phyloP scores from a whole-genome alignment of 1,140 invertebrate species.

The Heliothis virescens region DNA sequence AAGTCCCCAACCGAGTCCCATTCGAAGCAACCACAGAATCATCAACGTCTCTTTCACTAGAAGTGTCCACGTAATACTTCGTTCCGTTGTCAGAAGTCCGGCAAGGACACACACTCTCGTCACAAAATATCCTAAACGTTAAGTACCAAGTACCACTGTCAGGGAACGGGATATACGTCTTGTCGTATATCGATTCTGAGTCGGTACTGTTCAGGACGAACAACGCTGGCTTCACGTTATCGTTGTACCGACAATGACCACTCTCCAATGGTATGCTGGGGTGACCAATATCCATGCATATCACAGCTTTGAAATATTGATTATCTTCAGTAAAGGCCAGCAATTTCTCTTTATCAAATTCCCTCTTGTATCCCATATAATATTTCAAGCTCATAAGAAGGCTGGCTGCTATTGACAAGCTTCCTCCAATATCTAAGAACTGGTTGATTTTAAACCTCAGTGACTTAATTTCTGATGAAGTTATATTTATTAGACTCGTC shows the following conservation, averaged over 20 bases:
- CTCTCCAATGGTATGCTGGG: constrained; percentile 86
- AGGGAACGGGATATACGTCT: constrained; percentile 91
- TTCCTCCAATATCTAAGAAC: constrained; percentile 91
- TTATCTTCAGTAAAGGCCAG: constrained; percentile 79
- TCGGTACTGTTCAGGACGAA: constrained; percentile 87
- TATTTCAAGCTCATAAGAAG: constrained; percentile 86
- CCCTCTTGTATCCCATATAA: constrained; percentile 84
- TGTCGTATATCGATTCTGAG: constrained; percentile 86
- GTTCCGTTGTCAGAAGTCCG: constrained; percentile 74
- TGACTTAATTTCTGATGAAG: constrained; percentile 86
- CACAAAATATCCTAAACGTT: constrained; percentile 88
- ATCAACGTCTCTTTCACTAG: constrained; percentile 51
- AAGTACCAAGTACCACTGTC: constrained; percentile 93
- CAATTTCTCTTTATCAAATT: constrained; percentile 66
- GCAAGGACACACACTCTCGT: constrained; percentile 82
- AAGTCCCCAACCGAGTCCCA: constrained; percentile 66
- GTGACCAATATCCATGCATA: constrained; percentile 87
- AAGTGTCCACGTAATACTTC: constrained; percentile 76
- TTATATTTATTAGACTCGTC: constrained; percentile 88
- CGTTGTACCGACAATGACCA: constrained; percentile 86
- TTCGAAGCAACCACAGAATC: constrained; percentile 56
- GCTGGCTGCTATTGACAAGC: constrained; percentile 88
- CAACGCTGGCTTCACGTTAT: constrained; percentile 81
- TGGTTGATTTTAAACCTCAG: constrained; percentile 89
- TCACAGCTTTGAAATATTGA: constrained; percentile 83